Percentiles rank a stretch among this genome's conserved stretches.
phyloP scores from a whole-genome alignment of 2,888 invertebrate species.

The Himalopsyche kuldschensis region DNA sequence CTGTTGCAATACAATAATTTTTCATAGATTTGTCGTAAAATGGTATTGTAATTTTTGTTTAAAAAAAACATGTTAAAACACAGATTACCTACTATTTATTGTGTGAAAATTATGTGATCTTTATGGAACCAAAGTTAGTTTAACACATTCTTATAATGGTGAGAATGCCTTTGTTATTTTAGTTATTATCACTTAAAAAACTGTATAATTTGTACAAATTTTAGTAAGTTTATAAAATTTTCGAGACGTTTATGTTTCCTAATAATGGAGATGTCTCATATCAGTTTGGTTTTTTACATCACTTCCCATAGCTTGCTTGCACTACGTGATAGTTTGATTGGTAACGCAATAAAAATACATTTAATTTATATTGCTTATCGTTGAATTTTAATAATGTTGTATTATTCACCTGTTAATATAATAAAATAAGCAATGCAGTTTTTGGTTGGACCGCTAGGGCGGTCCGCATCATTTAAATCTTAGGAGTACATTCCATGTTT shows the following conservation, averaged over 20 bases:
- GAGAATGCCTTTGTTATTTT: neutral
- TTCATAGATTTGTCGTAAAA: neutral
- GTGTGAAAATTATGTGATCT: neutral
- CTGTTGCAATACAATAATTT: too few species aligned
- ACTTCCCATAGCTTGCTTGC: constrained; percentile 37
- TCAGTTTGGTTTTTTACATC: neutral
- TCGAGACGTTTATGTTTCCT: neutral
- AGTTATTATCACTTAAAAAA: neutral
- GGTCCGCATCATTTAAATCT: neutral
- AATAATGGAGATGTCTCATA: neutral
- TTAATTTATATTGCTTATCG: neutral
- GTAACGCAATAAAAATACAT: neutral
- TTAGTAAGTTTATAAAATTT: neutral
- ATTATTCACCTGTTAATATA: constrained; percentile 10
- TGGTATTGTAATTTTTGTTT: neutral
- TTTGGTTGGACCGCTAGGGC: neutral
- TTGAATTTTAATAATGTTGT: neutral
- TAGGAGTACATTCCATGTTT: neutral
- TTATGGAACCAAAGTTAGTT: neutral
- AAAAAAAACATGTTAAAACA: neutral
- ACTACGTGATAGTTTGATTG: constrained; percentile 11
- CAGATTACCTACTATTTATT: neutral
- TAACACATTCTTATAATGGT: neutral
- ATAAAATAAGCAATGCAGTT: neutral
- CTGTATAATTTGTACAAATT: neutral